Percentiles rank a stretch among this genome's conserved stretches.
These are phyloP conservation scores for Eupithecia exiguata DNA, from an alignment of 2,888 invertebrate species.

Conservation along the genomic window DNA sequence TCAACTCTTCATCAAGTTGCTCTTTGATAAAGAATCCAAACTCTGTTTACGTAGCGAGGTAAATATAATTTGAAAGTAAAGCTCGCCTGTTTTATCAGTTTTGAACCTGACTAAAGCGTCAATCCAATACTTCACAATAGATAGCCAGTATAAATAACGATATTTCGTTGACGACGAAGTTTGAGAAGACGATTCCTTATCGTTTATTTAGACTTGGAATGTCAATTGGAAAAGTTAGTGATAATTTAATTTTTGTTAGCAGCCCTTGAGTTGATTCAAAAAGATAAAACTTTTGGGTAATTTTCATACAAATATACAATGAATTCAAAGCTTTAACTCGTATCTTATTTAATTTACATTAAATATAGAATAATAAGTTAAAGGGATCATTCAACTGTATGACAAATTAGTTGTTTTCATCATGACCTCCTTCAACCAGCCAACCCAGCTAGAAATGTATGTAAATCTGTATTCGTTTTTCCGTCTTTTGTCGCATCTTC, in stretches of 20 bases:
- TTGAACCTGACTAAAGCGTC: slow-evolving; percentile 20
- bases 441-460: not conserved
- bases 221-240: slow-evolving; percentile 45
- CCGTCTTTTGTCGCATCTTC: not conserved
- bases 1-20: slow-evolving; percentile 8
- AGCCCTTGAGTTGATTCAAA: slow-evolving; percentile 45
- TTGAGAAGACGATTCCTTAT: slow-evolving; percentile 37
- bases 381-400: not conserved
- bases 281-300: slow-evolving; percentile 46
- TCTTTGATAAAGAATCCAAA: slow-evolving; percentile 16
- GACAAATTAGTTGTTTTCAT: not conserved
- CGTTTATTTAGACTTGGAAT: slow-evolving; percentile 44
- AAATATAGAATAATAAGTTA: not conserved
- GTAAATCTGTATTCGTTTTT: not conserved
- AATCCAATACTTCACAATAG: slow-evolving; percentile 24
- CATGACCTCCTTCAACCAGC: not conserved
- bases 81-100: slow-evolving; percentile 13
- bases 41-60: slow-evolving; percentile 6
- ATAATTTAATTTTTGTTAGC: slow-evolving; percentile 50
- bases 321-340: slow-evolving; percentile 44
- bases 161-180: slow-evolving; percentile 25
- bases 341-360: not conserved
- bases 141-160: slow-evolving; percentile 26
- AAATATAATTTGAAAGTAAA: slow-evolving; percentile 12
- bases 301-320: slow-evolving; percentile 43